phyloP scores from a whole-genome alignment of 1,140 invertebrate genomes.

The Luehdorfia chinensis region DNA sequence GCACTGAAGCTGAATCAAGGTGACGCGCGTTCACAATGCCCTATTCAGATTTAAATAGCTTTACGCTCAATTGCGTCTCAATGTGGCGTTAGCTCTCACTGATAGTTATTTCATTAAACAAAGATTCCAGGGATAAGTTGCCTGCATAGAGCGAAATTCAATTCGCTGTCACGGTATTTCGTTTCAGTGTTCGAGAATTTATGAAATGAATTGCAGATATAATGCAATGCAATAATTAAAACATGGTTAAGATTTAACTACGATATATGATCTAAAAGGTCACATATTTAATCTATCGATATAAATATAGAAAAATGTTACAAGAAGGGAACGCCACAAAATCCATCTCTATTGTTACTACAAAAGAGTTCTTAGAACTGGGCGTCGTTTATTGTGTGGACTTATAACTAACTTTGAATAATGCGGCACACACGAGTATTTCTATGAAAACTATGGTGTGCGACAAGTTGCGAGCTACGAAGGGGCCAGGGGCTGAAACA shows the following conservation, averaged over 20 bases:
- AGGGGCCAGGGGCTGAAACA: conserved; percentile 41
- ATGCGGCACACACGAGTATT: conserved; percentile 46
- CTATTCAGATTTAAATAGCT: conserved; percentile 77
- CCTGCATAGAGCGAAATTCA: conserved; percentile 24
- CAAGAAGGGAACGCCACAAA: too few relatives aligned
- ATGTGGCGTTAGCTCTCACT: conserved; percentile 57
- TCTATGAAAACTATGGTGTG: conserved; percentile 62
- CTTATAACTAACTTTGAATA: conserved; percentile 2
- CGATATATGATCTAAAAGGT: too few relatives aligned
- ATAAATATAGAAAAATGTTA: too few relatives aligned
- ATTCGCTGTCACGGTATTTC: conserved; percentile 24
- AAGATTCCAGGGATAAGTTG: conserved; percentile 57
- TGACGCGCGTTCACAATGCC: conserved; percentile 70
- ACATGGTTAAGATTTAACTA: too few relatives aligned
- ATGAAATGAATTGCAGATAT: neutral
- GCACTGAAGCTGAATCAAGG: conserved; percentile 62
- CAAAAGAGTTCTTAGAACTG: neutral
- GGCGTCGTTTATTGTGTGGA: neutral
- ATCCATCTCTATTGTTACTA: too few relatives aligned
- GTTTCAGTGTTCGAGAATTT: conserved; percentile 16
- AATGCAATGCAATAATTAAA: neutral
- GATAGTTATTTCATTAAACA: conserved; percentile 73
- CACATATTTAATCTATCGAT: too few relatives aligned
- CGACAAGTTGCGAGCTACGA: conserved; percentile 52
- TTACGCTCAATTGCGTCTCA: conserved; percentile 74